Percentiles rank a stretch among this genome's conserved stretches.
phyloP scores from a whole-genome alignment of 1,140 invertebrate genomes.

The Aphis craccivora region DNA sequence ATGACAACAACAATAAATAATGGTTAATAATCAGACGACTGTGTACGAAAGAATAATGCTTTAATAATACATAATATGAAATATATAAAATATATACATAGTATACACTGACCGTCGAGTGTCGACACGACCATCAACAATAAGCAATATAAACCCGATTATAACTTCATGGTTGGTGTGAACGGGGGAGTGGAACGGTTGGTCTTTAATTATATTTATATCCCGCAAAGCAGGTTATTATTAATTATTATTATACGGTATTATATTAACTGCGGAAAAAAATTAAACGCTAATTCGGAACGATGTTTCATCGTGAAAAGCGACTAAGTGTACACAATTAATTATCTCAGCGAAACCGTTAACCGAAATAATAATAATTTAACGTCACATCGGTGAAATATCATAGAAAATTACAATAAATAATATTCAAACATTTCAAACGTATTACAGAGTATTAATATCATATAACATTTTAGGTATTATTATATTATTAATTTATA shows the following conservation, averaged over 20 bases:
- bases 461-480: not conserved
- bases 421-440: not conserved
- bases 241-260: conserved; percentile 9
- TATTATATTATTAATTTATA: not conserved
- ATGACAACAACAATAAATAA: conserved; percentile 25
- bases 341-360: not conserved
- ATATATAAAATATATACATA: not conserved
- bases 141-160: conserved; percentile 22
- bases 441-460: not conserved
- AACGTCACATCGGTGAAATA: not conserved
- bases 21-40: not conserved
- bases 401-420: not conserved
- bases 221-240: not conserved
- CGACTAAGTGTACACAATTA: not conserved
- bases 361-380: not conserved
- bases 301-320: not conserved
- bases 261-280: not conserved
- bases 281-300: not conserved
- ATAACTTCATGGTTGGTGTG: not conserved
- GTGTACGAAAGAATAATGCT: not conserved
- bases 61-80: conserved; percentile 11
- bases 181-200: not conserved
- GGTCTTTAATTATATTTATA: not conserved
- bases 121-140: not conserved
- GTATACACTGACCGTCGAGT: not conserved